Evolutionary conservation across 92 coral and sea anemone genomes (phyloP).

Genomic region (Phymanthus crucifer): DNA sequence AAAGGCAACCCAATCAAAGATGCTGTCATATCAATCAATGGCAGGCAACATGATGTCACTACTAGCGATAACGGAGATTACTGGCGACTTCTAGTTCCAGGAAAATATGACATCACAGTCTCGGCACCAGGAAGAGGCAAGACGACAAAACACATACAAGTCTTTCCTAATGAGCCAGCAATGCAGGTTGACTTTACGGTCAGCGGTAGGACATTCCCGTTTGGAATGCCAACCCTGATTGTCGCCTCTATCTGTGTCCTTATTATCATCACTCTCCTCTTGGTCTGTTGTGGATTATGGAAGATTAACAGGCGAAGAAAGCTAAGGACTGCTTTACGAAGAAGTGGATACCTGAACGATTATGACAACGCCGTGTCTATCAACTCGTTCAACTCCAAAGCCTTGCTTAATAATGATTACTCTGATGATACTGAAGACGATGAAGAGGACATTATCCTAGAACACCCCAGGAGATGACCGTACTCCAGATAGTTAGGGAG

Average conservation of each 20-base stretch:
- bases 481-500: neutral
- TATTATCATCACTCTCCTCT: conserved; percentile 53
- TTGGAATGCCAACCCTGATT: conserved; percentile 73
- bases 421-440: conserved; percentile 98
- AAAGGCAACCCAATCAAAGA: conserved; percentile 73
- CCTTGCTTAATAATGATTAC: conserved; percentile 86
- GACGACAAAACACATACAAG: conserved; percentile 57
- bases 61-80: conserved; percentile 91
- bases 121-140: conserved; percentile 75
- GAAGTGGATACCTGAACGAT: conserved; percentile 86
- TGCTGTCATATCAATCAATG: conserved; percentile 71
- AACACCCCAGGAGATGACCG: conserved; percentile 42
- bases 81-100: conserved; percentile 94
- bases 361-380: conserved; percentile 82
- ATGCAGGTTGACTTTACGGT: conserved; percentile 63
- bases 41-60: conserved; percentile 82
- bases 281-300: conserved; percentile 76
- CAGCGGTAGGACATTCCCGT: conserved; percentile 50
- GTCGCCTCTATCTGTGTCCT: conserved; percentile 62
- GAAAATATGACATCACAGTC: conserved; percentile 76
- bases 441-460: conserved; percentile 83
- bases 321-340: conserved; percentile 55
- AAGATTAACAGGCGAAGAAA: conserved; percentile 66
- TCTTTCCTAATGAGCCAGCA: conserved; percentile 75
- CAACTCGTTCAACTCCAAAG: conserved; percentile 92